Evolutionary conservation across 2,113 vertebrate genomes (phyloP).

Genomic region (Thalassoma bifasciatum): DNA sequence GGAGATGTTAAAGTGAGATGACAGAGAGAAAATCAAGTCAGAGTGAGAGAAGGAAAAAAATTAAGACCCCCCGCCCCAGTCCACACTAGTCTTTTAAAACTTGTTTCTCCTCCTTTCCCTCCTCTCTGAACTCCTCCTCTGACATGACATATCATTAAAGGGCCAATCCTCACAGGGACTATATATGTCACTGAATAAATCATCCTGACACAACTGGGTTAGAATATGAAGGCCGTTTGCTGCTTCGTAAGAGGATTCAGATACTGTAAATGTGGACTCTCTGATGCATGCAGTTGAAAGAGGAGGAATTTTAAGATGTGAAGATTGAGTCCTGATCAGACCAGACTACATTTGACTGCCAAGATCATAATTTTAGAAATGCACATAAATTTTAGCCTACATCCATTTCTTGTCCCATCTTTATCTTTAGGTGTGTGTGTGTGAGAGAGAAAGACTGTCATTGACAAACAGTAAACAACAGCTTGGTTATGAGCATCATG

Average conservation of each 20-base stretch:
- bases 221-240: slow-evolving; percentile 41
- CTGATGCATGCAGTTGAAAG: not conserved
- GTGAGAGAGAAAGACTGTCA: slow-evolving; percentile 1
- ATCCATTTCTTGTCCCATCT: too few relatives aligned
- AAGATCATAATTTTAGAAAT: too few relatives aligned
- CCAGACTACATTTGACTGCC: too few relatives aligned
- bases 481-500: not conserved
- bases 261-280: slow-evolving; percentile 11
- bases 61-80: slow-evolving; percentile 3
- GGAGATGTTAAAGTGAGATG: slow-evolving; percentile 79
- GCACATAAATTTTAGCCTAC: too few relatives aligned
- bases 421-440: too few relatives aligned
- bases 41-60: slow-evolving; percentile 58
- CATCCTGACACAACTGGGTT: slow-evolving; percentile 78
- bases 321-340: too few relatives aligned
- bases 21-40: slow-evolving; percentile 77
- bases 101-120: slow-evolving; percentile 1
- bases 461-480: slow-evolving; percentile 39
- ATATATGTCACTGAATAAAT: slow-evolving; percentile 77
- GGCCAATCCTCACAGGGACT: slow-evolving; percentile 69
- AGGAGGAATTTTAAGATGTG: too few relatives aligned
- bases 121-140: slow-evolving; percentile 23
- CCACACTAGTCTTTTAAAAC: slow-evolving; percentile 4
- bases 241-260: slow-evolving; percentile 10
- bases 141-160: slow-evolving; percentile 78